phyloP scores from a whole-genome alignment of 2,113 vertebrate genomes.

The Enhydra lutris region DNA sequence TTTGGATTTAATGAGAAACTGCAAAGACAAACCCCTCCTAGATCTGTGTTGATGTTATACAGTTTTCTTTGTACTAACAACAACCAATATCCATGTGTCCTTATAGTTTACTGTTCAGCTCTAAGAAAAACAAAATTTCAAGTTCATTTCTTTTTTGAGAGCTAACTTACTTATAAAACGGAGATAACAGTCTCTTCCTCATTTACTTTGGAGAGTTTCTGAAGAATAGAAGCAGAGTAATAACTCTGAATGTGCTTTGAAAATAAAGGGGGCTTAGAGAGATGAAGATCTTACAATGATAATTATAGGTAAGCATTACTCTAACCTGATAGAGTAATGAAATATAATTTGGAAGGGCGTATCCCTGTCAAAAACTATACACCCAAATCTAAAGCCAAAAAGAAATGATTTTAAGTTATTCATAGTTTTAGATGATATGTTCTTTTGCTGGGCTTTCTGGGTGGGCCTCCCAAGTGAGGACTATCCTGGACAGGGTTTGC shows the following conservation, averaged over 20 bases:
- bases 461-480: neutral
- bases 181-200: neutral
- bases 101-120: neutral
- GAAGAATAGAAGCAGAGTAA: neutral
- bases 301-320: neutral
- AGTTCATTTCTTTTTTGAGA: neutral
- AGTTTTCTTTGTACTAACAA: neutral
- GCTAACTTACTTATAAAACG: neutral
- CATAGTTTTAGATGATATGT: neutral
- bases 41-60: neutral
- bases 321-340: neutral
- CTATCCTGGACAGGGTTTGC: neutral
- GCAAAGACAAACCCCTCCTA: neutral
- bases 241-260: neutral
- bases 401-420: conserved; percentile 5
- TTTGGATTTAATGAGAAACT: conserved; percentile 1
- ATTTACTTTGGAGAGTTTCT: conserved; percentile 18
- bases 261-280: neutral
- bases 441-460: neutral
- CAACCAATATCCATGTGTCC: neutral
- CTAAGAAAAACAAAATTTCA: neutral
- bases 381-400: neutral
- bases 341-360: neutral
- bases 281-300: neutral
- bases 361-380: neutral